These are phyloP conservation scores for Pollenia amentaria DNA, from an alignment of 2,888 invertebrate species.

Conservation along the genomic window DNA sequence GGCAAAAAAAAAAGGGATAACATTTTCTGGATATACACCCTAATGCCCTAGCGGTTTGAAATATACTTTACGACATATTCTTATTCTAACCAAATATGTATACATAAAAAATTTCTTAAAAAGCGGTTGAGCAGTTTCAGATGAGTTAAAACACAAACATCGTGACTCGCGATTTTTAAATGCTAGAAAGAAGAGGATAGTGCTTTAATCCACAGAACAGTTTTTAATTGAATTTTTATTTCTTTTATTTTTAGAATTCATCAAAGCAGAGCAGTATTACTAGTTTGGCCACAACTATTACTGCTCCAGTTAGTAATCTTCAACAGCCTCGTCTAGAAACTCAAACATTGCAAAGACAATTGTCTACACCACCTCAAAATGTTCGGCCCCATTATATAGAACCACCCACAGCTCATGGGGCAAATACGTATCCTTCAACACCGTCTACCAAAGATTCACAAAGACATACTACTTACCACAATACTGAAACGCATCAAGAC, in stretches of 20 bases:
- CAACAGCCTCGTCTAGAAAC: slow-evolving; percentile 51
- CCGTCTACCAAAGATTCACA: slow-evolving; percentile 8
- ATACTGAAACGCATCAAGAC: slow-evolving; percentile 81
- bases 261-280: slow-evolving; percentile 52
- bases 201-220: too few species aligned
- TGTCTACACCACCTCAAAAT: slow-evolving; percentile 62
- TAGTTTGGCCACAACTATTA: slow-evolving; percentile 57
- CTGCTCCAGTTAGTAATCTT: slow-evolving; percentile 36
- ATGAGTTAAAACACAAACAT: too few species aligned
- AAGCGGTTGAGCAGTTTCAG: too few species aligned
- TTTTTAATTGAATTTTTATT: neutral
- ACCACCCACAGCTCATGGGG: slow-evolving; percentile 21
- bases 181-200: too few species aligned
- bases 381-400: slow-evolving; percentile 12
- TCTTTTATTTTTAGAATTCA: slow-evolving; percentile 51
- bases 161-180: too few species aligned
- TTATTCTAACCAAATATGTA: too few species aligned
- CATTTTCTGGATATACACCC: too few species aligned
- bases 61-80: too few species aligned
- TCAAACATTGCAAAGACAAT: slow-evolving; percentile 71
- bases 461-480: slow-evolving; percentile 77
- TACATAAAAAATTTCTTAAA: too few species aligned
- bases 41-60: too few species aligned
- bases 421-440: slow-evolving; percentile 6
- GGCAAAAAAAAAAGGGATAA: too few species aligned